Conservation (phyloP, 2,888 invertebrate genomes). For the Hoplodrina ambigua region DNA sequence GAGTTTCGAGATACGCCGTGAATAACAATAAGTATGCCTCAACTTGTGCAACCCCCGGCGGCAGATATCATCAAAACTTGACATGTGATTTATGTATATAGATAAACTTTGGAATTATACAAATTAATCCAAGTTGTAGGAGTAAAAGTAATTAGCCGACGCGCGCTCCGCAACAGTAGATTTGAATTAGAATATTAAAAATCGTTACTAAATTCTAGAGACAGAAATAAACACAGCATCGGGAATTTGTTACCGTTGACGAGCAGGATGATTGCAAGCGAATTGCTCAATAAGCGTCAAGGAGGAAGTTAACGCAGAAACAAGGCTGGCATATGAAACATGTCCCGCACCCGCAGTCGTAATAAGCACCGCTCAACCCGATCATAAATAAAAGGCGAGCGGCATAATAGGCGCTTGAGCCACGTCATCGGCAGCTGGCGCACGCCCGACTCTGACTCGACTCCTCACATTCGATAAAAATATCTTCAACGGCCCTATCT, state of each 20-base stretch:
- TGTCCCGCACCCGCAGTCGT: conserved; percentile 79
- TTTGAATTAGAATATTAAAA: conserved; percentile 33
- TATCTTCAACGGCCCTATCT: conserved; percentile 68
- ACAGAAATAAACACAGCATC: conserved; percentile 55
- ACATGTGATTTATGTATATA: conserved; percentile 72
- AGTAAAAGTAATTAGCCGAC: conserved; percentile 66
- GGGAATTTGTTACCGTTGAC: conserved; percentile 59
- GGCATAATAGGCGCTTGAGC: conserved; percentile 81
- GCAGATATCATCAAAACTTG: conserved; percentile 73
- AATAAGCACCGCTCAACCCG: conserved; percentile 86
- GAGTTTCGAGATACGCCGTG: conserved; percentile 79
- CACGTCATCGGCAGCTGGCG: conserved; percentile 85
- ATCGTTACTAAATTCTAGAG: conserved; percentile 31
- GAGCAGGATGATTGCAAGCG: conserved; percentile 67
- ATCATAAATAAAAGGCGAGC: conserved; percentile 87
- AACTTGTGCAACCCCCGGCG: conserved; percentile 73
- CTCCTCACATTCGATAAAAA: conserved; percentile 76
- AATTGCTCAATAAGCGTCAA: conserved; percentile 82
- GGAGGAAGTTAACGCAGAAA: conserved; percentile 73
- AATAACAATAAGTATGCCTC: conserved; percentile 78
- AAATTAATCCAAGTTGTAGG: conserved; percentile 68
- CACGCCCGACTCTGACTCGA: conserved; percentile 74
- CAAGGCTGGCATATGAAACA: conserved; percentile 83
- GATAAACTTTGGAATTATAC: conserved; percentile 71
- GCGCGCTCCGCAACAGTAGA: conserved; percentile 6